phyloP scores from a whole-genome alignment of 2,113 vertebrate genomes.

The Gallinago undulata region DNA sequence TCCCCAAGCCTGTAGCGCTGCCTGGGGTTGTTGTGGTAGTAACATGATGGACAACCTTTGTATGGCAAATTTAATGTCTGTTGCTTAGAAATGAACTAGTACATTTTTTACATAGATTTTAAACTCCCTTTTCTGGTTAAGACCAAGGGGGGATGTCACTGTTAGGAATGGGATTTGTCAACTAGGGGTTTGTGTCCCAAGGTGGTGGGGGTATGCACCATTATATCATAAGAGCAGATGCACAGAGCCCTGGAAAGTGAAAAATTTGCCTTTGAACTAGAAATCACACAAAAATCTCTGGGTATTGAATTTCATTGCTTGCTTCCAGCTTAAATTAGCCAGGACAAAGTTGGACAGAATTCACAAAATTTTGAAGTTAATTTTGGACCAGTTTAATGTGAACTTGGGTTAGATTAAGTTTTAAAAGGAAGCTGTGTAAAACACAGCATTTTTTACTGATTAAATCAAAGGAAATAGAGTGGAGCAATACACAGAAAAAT shows the following conservation, averaged over 20 bases:
- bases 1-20: too few relatives aligned
- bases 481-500: neutral
- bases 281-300: neutral
- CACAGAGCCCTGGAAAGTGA: neutral
- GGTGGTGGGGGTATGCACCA: rapidly evolving
- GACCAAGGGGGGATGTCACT: neutral
- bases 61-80: neutral
- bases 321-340: neutral
- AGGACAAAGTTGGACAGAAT: neutral
- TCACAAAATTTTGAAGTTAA: neutral
- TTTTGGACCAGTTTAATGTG: neutral
- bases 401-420: neutral
- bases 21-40: neutral
- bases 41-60: neutral
- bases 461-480: neutral
- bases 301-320: neutral
- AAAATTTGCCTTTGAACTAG: neutral
- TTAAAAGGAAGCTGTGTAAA: conserved; percentile 5
- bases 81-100: neutral
- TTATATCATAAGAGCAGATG: neutral
- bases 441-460: neutral
- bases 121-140: neutral
- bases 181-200: neutral
- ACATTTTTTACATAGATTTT: neutral
- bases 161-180: neutral